Base-by-base conservation (phyloP, 2,888 invertebrate species). In the Rhimphoctona megacephalus region DNA sequence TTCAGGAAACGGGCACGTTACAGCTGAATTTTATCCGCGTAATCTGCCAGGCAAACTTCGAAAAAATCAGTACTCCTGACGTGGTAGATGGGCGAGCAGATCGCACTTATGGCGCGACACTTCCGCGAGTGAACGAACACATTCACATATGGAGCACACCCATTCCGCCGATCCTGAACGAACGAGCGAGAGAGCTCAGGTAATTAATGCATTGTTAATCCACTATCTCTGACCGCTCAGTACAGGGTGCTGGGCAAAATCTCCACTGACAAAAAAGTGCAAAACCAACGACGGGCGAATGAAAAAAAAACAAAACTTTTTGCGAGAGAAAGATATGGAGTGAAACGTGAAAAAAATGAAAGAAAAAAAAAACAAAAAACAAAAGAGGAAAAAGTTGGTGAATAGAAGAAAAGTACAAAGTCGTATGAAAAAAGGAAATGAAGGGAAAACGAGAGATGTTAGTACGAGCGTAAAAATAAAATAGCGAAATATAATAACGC, bases 131-230 rank as follows among this genome's bases (percentile, higher is more conserved):
- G 85, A 69, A 61, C 67, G 43, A n/a, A 78, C 39, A 39, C 69
- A 17, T 19, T 73, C 67, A 25, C 61, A 25, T 86, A 81, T 79
- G 67, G 36, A 36, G 72, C 66, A 80, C 82, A 85, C 81, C 72
- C 84, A 85, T 82, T 72, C 80, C 86, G 81, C 77, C 80, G 80
- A 81, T 86, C 77, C 84, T 76, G 87, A 81, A 81, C 70, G 81
- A 80, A 80, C 69, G 82, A 85, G 79, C 86, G 66, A 83, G 88
- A 85, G 86, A 83, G 72, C 81, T 49, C 74, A 78, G 85, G 88
- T 92, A 93, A 93, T 93, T 93, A 92, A 93, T 91, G 92, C 91
- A 90, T 91, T 90, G 91, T 92, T 93, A 92, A 93, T 92, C 91
- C 89, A 90, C 89, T 91, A 91, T 90, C 89, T 90, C 89, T 89